Evolutionary conservation across 1,140 invertebrate genomes (phyloP), one percentile per base, ranked within the genome.

Genomic region (Zaprionus nigranus): DNA sequence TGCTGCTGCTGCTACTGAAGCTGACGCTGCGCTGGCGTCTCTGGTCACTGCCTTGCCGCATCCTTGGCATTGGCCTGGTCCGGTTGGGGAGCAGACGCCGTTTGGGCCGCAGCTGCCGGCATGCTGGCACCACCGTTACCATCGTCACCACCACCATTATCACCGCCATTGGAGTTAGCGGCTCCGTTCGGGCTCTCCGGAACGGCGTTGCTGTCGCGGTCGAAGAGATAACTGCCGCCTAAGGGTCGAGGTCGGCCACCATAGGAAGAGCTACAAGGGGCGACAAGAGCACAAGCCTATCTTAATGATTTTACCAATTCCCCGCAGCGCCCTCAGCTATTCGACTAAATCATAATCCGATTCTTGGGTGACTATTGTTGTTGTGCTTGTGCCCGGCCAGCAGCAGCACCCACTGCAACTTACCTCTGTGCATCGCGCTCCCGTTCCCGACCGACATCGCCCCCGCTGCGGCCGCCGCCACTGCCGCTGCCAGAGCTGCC

Each of bases 191-290:
- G 26, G 7, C 82, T 79, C 58, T 91, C 86, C 40, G 85, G 56
- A 20, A 86, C 78, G 20, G 77, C 61, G 56, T 87, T 83, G 56
- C 79, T 79, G 61, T 91, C 84, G 36, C 92, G 90, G 67, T 92
- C 92, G 64, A 92, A 84, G n/a, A 92, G 81, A 76, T 92, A 92
- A 65, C 91, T 92, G 43, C 91, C 91, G 77, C 91, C 91, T 92
- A 92, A 66, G 74, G 91, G 90, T 68, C 90, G 91, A 57, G 80
- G 73, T 82, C 91, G 80, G 73, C 87, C 87, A 90, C 92, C 90
- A 86, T 92, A 92, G 84, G 92, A 78, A 92, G 90, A 79, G 90
- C 92, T 92, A 92, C 49, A 90, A 92, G 91, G 78, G 91, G 91
- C 74, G 91, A 92, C 60, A 92, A 85, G 66, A 92, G 91, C 61